phyloP scores from a whole-genome alignment of 92 coral and sea anemone genomes.

The Ricordea florida region DNA sequence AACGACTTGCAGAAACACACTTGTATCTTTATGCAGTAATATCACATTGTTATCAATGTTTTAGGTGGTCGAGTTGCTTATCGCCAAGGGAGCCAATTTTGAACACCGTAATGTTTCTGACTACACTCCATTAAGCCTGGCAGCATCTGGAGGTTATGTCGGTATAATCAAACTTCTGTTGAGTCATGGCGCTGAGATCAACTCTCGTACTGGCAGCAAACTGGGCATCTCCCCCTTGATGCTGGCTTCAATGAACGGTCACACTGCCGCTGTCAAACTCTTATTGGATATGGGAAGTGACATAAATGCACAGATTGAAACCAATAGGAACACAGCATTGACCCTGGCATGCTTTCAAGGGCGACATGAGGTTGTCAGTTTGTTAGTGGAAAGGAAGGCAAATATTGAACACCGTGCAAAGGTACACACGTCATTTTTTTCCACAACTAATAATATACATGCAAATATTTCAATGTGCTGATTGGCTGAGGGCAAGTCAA shows the following conservation, averaged over 20 bases:
- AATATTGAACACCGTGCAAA: conserved; percentile 98
- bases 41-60: too few species aligned
- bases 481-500: too few species aligned
- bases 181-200: conserved; percentile 95
- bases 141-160: conserved; percentile 98
- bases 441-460: too few species aligned
- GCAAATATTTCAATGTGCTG: too few species aligned
- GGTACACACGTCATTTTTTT: too few species aligned
- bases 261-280: conserved; percentile 94
- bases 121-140: conserved; percentile 96
- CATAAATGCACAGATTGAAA: conserved; percentile 99
- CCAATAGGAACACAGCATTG: conserved; percentile 95
- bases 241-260: conserved; percentile 99
- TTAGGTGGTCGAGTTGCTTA: conserved; percentile 97
- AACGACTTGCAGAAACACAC: too few species aligned
- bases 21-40: too few species aligned
- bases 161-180: conserved; percentile 92
- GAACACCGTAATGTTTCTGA: conserved; percentile 99
- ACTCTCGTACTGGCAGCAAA: conserved; percentile 98
- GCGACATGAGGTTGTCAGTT: conserved; percentile 94
- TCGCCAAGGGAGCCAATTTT: conserved; percentile 94
- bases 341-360: conserved; percentile 99
- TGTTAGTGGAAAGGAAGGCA: conserved; percentile 94
- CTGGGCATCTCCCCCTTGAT: conserved; percentile 99
- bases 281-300: conserved; percentile 97